Evolutionary conservation across 2,888 invertebrate genomes (phyloP).

Genomic region (Thalpophila matura): DNA sequence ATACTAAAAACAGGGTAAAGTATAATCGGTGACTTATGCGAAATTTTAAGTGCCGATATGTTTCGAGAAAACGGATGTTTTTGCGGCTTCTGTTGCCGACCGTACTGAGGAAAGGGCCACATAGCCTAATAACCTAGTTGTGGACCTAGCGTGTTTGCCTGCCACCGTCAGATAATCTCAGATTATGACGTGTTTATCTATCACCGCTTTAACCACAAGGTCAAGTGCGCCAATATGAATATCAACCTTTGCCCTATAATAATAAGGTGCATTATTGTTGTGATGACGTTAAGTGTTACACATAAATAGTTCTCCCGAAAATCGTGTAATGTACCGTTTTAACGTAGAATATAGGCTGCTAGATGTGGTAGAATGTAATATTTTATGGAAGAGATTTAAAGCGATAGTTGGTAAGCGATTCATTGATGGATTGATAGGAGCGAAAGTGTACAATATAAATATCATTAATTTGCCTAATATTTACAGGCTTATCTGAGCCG

Average conservation of each 20-base stretch:
- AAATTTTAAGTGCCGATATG: no score
- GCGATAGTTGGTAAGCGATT: not conserved
- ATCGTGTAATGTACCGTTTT: constrained; percentile 26
- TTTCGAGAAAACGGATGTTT: no score
- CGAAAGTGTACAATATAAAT: no score
- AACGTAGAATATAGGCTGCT: constrained; percentile 22
- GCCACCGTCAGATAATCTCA: constrained; percentile 65
- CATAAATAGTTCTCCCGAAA: constrained; percentile 37
- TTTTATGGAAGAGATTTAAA: not conserved
- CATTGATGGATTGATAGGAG: not conserved
- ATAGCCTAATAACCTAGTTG: constrained; percentile 39
- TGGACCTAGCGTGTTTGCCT: constrained; percentile 44
- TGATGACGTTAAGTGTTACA: not conserved
- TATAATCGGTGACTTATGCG: no score
- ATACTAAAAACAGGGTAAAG: no score
- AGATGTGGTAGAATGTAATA: constrained; percentile 27
- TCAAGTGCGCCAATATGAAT: constrained; percentile 8
- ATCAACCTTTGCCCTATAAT: constrained; percentile 4
- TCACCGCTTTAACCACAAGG: constrained; percentile 36
- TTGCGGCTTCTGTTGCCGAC: not conserved
- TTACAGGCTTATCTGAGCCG: not conserved
- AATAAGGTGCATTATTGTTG: constrained; percentile 16
- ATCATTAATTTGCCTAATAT: not conserved
- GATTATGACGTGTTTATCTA: constrained; percentile 69
- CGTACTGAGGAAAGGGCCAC: constrained; percentile 13